Percentiles rank a stretch among this genome's conserved stretches.
phyloP scores from a whole-genome alignment of 2,888 invertebrate genomes.

The Abrostola tripartita region DNA sequence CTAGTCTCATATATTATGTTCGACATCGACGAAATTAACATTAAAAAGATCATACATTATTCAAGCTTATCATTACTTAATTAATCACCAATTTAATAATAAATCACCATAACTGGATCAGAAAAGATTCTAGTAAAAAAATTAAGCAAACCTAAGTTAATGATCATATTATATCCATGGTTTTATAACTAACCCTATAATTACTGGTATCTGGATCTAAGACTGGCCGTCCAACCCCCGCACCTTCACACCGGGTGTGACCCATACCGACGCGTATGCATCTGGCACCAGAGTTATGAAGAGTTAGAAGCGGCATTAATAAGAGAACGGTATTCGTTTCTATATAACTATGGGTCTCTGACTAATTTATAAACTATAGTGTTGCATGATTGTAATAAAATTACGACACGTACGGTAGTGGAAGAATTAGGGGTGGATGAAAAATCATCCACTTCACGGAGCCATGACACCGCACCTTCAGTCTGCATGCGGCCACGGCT shows the following conservation, averaged over 20 bases:
- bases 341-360: no score
- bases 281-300: conserved; percentile 53
- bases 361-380: no score
- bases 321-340: not conserved
- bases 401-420: no score
- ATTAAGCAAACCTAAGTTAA: conserved; percentile 8
- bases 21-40: not conserved
- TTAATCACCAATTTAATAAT: not conserved
- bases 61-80: not conserved
- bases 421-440: no score
- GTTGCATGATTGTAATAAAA: no score
- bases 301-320: conserved; percentile 43
- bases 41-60: not conserved
- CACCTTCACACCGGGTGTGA: conserved; percentile 50
- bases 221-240: conserved; percentile 66
- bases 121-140: not conserved
- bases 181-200: conserved; percentile 66
- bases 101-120: not conserved
- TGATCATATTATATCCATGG: conserved; percentile 66
- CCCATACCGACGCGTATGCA: conserved; percentile 56
- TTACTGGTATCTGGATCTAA: conserved; percentile 75
- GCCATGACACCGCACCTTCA: no score
- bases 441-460: no score
- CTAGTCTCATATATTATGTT: no score
- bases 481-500: no score